Base-by-base conservation (phyloP, 1,140 invertebrate genomes). In the Scylla paramamosain region DNA sequence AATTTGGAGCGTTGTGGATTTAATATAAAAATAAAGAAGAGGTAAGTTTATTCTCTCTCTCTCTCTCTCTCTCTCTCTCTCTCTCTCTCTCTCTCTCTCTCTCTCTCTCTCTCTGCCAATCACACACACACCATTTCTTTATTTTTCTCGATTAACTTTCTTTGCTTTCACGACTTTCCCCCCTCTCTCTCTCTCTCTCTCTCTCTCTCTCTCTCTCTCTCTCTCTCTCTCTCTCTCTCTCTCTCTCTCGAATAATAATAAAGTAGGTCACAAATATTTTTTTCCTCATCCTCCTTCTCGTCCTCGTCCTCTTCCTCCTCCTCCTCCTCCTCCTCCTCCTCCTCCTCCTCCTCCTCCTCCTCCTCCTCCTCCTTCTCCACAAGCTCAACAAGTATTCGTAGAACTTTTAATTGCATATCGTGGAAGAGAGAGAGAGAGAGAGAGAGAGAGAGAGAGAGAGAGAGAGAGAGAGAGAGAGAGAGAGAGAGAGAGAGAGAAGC, bases 21-120 rank as follows among this genome's bases (percentile, higher is more conserved):
- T 2, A 2, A 39, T 39, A 6, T 39, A 39, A 39, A n/a, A 4
- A 89, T 0, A 45, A 32, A 89, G 32, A 4, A 89, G 32, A 4
- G 39, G 39, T 31, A 7, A 45, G 39, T 29, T 39, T 39, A 39
- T 39, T 39, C 39, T 39, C 39, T 39, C 39, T 39, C 39, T 39
- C 39, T 39, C 39, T 39, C 39, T 39, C 39, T 39, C 39, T 39
- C 59, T 92, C 32, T n/a, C 28, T 39, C 31, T 92, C 59, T 45
- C 29, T 39, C 12, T 32, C 67, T 77, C 67, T 83, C 91, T 82
- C 91, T 92, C 59, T 59, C 32, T 92, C 91, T 83, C 91, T 92
- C 52, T 92, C 46, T 91, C 46, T 91, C 89, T 91, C 89, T 52
- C 89, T 32, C 32, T 92, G n/a, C n/a, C n/a, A n/a, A n/a, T n/a